phyloP scores from a whole-genome alignment of 2,113 vertebrate species.

The Psittacus erithacus region DNA sequence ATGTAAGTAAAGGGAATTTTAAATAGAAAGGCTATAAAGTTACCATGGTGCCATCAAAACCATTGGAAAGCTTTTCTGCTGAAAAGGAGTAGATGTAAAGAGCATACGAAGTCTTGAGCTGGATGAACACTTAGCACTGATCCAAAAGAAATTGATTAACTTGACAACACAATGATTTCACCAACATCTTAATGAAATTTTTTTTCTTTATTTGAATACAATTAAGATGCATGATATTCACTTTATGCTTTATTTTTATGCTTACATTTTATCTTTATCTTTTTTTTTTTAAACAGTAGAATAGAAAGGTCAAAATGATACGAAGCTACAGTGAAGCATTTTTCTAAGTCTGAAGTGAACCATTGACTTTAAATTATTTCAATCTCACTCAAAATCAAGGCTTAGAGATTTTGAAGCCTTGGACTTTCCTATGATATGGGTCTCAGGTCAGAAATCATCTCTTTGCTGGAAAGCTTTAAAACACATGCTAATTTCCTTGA shows the following conservation, averaged over 20 bases:
- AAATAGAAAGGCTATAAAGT: background rate
- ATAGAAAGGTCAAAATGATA: background rate
- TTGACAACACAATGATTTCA: background rate
- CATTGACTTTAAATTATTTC: background rate
- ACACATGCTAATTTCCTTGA: background rate
- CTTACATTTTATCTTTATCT: background rate
- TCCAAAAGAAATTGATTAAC: background rate
- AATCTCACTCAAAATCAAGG: background rate
- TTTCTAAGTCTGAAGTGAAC: background rate
- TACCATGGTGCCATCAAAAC: background rate
- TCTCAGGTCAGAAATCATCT: background rate
- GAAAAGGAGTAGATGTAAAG: background rate
- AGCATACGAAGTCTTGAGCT: background rate
- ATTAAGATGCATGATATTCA: background rate
- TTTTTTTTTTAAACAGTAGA: background rate
- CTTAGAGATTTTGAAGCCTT: background rate
- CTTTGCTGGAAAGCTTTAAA: background rate
- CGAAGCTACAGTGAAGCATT: background rate
- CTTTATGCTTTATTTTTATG: background rate
- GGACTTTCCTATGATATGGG: background rate
- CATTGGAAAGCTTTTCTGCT: background rate
- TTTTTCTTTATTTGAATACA: background rate
- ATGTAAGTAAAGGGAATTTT: background rate
- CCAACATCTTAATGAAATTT: fast-evolving
- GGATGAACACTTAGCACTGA: background rate